Percentiles rank a stretch among this genome's conserved stretches.
Conservation (phyloP, 2,113 vertebrate genomes). For the Thamnaconus septentrionalis region DNA sequence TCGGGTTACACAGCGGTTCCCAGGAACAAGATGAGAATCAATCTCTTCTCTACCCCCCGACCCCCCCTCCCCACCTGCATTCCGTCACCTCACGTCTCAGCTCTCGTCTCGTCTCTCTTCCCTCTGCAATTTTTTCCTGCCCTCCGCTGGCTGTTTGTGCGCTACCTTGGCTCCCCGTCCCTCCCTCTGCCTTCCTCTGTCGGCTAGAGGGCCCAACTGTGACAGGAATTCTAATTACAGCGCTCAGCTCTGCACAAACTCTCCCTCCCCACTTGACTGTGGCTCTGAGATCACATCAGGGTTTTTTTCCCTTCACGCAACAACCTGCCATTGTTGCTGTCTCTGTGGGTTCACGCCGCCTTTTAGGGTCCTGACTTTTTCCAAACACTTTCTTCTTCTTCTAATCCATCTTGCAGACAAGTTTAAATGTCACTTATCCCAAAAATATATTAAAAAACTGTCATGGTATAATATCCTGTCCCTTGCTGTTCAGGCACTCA, state of each 20-base stretch:
- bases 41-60: background rate
- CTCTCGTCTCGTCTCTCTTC: no score
- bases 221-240: conserved; percentile 72
- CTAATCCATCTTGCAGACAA: no score
- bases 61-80: no score
- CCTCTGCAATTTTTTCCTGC: background rate
- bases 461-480: no score
- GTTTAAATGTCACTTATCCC: no score
- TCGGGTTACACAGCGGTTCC: conserved; percentile 60
- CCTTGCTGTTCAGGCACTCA: no score
- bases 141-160: background rate
- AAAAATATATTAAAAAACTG: no score
- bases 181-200: conserved; percentile 21
- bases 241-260: conserved; percentile 38
- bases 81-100: no score
- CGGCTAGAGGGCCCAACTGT: conserved; percentile 65
- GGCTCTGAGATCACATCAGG: conserved; percentile 1
- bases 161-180: conserved; percentile 12
- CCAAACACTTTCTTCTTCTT: no score
- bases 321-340: background rate
- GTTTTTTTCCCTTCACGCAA: conserved; percentile 15
- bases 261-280: background rate
- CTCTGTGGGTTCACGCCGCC: background rate
- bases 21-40: conserved; percentile 58
- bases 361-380: no score